A percentile compares a stretch with the other conserved stretches of the same genome.
Evolutionary conservation across 2,888 invertebrate species (phyloP).

Genomic region (Sinotaia quadrata): DNA sequence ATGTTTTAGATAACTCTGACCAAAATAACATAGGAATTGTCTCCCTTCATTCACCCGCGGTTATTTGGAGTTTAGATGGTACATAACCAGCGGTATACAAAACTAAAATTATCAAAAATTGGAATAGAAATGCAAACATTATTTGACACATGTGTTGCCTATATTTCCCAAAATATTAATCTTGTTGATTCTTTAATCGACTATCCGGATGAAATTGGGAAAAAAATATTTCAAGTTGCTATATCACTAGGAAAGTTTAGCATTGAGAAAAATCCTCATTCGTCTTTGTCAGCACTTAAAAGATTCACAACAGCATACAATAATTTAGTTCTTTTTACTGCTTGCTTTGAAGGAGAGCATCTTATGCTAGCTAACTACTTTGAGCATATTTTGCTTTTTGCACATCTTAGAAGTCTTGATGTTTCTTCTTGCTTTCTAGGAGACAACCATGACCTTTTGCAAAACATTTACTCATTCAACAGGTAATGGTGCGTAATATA

Average conservation of each 20-base stretch:
- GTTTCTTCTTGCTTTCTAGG: slow-evolving; percentile 37
- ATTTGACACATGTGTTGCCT: slow-evolving; percentile 33
- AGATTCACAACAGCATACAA: slow-evolving; percentile 37
- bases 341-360: slow-evolving; percentile 31
- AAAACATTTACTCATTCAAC: slow-evolving; percentile 30
- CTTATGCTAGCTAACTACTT: slow-evolving; percentile 28
- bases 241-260: slow-evolving; percentile 25
- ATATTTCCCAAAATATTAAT: slow-evolving; percentile 34
- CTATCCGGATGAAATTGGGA: slow-evolving; percentile 42
- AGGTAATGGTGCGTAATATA: slow-evolving; percentile 22
- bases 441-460: slow-evolving; percentile 41
- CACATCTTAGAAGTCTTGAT: slow-evolving; percentile 32
- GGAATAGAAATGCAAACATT: no score
- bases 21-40: no score
- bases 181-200: slow-evolving; percentile 39
- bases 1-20: no score
- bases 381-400: slow-evolving; percentile 35
- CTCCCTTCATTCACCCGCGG: no score
- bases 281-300: slow-evolving; percentile 9
- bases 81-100: no score
- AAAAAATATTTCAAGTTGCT: slow-evolving; percentile 34
- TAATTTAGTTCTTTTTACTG: slow-evolving; percentile 14
- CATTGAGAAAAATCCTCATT: neutral
- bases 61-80: no score
- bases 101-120: no score